Conservation (phyloP, 1,140 invertebrate species). For the Brachionus manjavacas region DNA sequence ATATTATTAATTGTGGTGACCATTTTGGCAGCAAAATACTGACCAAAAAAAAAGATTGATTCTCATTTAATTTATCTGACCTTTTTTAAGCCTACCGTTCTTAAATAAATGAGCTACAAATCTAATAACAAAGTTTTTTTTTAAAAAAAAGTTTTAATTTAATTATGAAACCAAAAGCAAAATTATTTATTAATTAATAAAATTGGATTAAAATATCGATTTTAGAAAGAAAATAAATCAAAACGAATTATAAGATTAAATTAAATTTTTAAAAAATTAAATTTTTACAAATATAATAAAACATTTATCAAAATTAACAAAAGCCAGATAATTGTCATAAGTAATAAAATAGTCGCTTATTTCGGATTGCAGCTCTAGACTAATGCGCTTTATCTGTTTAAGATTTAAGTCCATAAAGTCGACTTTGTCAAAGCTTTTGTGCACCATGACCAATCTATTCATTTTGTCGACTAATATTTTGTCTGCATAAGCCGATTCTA, state of each 20-base stretch:
- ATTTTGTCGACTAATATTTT: not conserved
- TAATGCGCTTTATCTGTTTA: not conserved
- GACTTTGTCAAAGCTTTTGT: not conserved
- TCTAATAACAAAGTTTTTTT: too few relatives aligned
- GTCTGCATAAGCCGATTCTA: not conserved
- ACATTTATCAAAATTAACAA: not conserved
- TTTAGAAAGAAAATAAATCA: not conserved
- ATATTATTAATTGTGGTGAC: too few relatives aligned
- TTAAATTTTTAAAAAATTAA: not conserved
- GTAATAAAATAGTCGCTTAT: not conserved
- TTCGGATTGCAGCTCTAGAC: not conserved
- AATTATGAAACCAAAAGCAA: too few relatives aligned
- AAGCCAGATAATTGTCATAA: not conserved
- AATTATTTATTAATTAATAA: too few relatives aligned
- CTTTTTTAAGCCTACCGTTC: too few relatives aligned
- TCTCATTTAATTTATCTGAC: too few relatives aligned
- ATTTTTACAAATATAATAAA: slow-evolving; percentile 16
- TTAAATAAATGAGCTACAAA: too few relatives aligned
- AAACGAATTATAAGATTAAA: not conserved
- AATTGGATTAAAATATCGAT: not conserved
- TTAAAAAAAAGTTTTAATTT: too few relatives aligned
- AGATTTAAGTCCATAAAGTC: not conserved
- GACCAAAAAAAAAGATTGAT: too few relatives aligned
- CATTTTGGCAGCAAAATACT: too few relatives aligned
- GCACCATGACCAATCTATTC: not conserved